Evolutionary conservation across 2,888 invertebrate genomes (phyloP).

Genomic region (Hemithea aestivaria): DNA sequence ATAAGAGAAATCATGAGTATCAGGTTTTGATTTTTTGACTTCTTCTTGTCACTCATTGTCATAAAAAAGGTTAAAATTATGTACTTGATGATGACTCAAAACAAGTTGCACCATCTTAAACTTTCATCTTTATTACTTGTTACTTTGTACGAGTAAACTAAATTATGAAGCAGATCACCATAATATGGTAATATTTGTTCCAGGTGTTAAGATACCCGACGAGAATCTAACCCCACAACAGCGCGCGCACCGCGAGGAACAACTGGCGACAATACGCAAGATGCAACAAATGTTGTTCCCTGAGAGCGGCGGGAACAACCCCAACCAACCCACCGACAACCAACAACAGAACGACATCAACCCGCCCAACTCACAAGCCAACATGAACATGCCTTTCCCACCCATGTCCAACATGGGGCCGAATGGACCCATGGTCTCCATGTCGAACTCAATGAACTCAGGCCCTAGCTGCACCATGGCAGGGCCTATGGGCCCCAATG

Average conservation of each 20-base stretch:
- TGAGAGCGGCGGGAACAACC: constrained; percentile 79
- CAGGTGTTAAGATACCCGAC: constrained; percentile 94
- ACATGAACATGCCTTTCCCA: constrained; percentile 65
- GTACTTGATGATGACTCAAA: too few relatives aligned
- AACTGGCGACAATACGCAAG: constrained; percentile 92
- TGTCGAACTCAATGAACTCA: constrained; percentile 66
- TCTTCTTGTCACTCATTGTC: too few relatives aligned
- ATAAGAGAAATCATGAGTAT: too few relatives aligned
- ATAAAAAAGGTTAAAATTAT: too few relatives aligned
- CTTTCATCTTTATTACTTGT: too few relatives aligned
- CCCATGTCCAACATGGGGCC: constrained; percentile 64
- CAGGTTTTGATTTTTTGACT: too few relatives aligned
- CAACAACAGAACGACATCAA: constrained; percentile 59
- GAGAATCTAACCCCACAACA: constrained; percentile 98
- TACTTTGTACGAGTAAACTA: too few relatives aligned
- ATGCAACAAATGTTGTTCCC: constrained; percentile 96
- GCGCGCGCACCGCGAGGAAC: constrained; percentile 94
- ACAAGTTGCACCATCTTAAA: too few relatives aligned
- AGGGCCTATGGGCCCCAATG: constrained; percentile 60
- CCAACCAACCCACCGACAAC: constrained; percentile 48
- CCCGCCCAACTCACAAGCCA: constrained; percentile 62
- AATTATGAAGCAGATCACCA: too few relatives aligned
- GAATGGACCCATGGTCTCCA: constrained; percentile 70
- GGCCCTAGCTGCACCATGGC: constrained; percentile 73
- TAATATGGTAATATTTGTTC: constrained; percentile 17